Conservation (phyloP, 2,797 vertebrate genomes). For the Smutsia temminckii region DNA sequence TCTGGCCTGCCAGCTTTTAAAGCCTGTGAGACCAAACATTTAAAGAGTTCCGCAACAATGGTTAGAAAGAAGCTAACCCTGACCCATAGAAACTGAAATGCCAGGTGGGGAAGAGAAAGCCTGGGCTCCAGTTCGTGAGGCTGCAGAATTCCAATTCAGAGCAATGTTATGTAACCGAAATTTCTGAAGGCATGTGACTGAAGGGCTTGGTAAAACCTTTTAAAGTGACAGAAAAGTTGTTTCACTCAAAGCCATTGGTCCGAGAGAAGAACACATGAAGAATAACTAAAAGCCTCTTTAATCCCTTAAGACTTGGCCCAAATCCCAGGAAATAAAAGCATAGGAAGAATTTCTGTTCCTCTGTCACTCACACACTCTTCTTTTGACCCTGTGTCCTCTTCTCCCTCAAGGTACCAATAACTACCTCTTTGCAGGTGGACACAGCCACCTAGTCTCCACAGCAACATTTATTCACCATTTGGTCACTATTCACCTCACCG, state of each 20-base stretch:
- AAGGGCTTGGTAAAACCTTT: conserved; percentile 43
- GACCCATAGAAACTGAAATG: conserved; percentile 52
- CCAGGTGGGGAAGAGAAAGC: conserved; percentile 45
- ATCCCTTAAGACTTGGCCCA: background rate
- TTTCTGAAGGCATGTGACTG: conserved; percentile 39
- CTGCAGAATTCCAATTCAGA: conserved; percentile 58
- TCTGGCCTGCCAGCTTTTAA: conserved; percentile 62
- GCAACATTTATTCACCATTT: background rate
- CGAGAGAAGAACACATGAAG: background rate
- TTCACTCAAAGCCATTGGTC: background rate
- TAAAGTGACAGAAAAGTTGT: conserved; percentile 58
- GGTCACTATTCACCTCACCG: background rate
- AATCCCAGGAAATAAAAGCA: background rate
- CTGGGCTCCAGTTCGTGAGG: conserved; percentile 39
- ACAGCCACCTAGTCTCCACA: background rate
- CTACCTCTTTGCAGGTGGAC: background rate
- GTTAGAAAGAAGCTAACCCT: conserved; percentile 65
- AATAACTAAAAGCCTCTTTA: background rate
- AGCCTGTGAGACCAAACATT: conserved; percentile 72
- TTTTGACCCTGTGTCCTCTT: background rate
- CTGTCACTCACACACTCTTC: background rate
- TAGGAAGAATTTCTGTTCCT: background rate
- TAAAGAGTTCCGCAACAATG: conserved; percentile 69
- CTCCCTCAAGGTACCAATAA: background rate
- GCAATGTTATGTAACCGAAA: conserved; percentile 60